Conservation (phyloP, 2,888 invertebrate genomes). For the Spisula subtruncata region DNA sequence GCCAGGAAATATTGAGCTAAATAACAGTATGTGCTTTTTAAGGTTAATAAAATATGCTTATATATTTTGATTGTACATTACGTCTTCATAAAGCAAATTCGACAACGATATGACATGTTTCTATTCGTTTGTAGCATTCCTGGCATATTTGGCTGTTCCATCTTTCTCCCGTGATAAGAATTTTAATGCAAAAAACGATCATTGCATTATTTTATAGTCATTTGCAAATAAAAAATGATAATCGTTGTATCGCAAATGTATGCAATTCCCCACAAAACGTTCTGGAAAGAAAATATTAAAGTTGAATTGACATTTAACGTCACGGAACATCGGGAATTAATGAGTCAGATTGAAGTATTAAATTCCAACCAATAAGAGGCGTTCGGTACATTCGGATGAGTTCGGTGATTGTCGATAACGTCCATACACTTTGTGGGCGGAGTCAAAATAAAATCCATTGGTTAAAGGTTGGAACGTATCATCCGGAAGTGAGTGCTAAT, state of each 20-base stretch:
- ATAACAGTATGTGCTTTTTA: too few relatives aligned
- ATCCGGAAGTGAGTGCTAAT: constrained; percentile 37
- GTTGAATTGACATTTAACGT: background rate
- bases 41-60: too few relatives aligned
- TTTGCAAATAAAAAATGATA: background rate
- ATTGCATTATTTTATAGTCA: background rate
- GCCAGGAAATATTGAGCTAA: too few relatives aligned
- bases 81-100: background rate
- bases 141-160: background rate
- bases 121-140: background rate
- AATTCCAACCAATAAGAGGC: background rate
- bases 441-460: background rate
- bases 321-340: background rate
- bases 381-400: background rate
- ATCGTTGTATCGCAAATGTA: background rate
- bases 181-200: background rate
- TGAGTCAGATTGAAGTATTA: background rate
- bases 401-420: background rate
- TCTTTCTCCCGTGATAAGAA: background rate
- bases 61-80: too few relatives aligned
- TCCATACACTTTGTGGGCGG: background rate
- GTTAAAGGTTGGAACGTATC: background rate
- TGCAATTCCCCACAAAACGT: background rate
- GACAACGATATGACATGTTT: background rate
- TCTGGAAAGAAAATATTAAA: background rate